Conservation (phyloP, 1,140 invertebrate species). For the Rhopalosiphum padi region DNA sequence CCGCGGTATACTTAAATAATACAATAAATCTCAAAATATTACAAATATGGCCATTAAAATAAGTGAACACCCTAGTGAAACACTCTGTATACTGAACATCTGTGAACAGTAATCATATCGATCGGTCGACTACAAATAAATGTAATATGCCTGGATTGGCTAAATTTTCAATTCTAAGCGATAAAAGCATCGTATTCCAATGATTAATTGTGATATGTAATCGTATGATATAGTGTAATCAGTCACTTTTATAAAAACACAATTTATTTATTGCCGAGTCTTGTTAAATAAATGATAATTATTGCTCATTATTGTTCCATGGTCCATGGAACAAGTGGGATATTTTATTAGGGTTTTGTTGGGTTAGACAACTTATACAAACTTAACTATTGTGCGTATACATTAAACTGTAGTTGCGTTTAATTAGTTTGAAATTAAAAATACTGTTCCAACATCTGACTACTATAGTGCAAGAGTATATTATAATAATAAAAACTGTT, state of each 20-base stretch:
- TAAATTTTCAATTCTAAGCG: not conserved
- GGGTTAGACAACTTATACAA: not conserved
- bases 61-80: not conserved
- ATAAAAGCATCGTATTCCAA: not conserved
- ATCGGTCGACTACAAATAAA: not conserved
- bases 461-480: not conserved
- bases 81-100: not conserved
- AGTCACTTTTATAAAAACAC: not conserved
- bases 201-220: no score
- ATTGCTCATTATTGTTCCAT: not conserved
- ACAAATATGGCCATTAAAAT: not conserved
- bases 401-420: not conserved
- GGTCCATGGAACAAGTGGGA: not conserved
- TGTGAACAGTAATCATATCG: not conserved
- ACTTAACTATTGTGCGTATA: not conserved
- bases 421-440: not conserved
- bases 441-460: not conserved
- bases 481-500: not conserved
- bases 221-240: not conserved
- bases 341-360: constrained; percentile 12
- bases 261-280: not conserved
- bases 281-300: not conserved
- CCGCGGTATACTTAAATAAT: no score
- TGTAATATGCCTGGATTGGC: not conserved
- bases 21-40: no score